Conservation (phyloP, 2,888 invertebrate species). For the Idaea straminata region DNA sequence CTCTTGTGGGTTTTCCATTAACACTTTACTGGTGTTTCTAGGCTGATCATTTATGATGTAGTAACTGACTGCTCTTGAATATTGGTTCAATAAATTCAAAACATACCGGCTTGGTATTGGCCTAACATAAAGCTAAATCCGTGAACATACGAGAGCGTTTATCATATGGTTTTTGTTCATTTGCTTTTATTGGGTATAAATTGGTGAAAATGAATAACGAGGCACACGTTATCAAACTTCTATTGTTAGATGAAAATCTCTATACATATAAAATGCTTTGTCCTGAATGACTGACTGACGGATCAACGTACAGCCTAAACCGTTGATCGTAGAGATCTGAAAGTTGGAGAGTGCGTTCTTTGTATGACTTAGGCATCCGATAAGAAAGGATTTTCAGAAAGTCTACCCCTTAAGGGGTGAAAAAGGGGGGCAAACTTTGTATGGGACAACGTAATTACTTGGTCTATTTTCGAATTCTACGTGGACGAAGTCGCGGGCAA, state of each 20-base stretch:
- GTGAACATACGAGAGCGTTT: constrained; percentile 25
- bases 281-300: neutral
- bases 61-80: constrained; percentile 13
- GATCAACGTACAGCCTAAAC: neutral
- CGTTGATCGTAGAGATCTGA: no score
- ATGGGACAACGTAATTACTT: no score
- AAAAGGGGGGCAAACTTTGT: no score
- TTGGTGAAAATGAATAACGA: constrained; percentile 28
- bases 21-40: neutral
- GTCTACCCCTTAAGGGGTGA: no score
- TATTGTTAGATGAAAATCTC: constrained; percentile 9
- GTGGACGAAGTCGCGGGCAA: no score
- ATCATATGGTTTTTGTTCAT: constrained; percentile 32
- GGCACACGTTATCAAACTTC: constrained; percentile 16
- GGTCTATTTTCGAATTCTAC: no score
- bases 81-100: constrained; percentile 33
- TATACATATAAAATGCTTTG: neutral
- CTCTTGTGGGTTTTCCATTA: neutral
- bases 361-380: no score
- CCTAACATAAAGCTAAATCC: constrained; percentile 30
- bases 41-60: neutral
- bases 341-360: no score
- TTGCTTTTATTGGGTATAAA: constrained; percentile 32
- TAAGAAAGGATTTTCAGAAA: no score
- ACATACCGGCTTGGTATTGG: constrained; percentile 29